Evolutionary conservation across 2,797 vertebrate species (phyloP).

Genomic region (Prionace glauca): DNA sequence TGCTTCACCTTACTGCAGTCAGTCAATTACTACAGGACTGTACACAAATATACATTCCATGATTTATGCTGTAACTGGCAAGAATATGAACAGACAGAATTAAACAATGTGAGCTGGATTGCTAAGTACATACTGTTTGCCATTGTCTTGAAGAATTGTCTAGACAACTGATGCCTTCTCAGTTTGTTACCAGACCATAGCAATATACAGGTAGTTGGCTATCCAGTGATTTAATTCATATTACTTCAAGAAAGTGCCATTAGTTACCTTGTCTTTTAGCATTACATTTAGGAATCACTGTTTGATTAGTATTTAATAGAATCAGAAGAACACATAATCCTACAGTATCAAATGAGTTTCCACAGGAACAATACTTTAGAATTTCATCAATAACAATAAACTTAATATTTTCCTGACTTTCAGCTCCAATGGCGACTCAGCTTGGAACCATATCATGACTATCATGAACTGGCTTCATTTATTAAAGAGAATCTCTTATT

Average conservation of each 20-base stretch:
- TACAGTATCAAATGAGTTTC: constrained; percentile 9
- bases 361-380: not conserved
- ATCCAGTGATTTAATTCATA: not conserved
- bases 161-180: not conserved
- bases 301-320: not conserved
- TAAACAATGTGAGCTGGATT: not conserved
- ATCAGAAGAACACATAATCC: not conserved
- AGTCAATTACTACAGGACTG: not conserved
- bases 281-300: not conserved
- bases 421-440: not conserved
- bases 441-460: constrained; percentile 5
- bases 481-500: not conserved
- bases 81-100: not conserved
- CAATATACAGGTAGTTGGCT: not conserved
- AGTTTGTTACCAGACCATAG: not conserved
- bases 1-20: not conserved
- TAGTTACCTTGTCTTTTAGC: not conserved
- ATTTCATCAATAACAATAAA: constrained; percentile 3
- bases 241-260: constrained; percentile 13
- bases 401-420: not conserved
- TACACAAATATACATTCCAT: not conserved
- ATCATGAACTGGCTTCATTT: constrained; percentile 10
- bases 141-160: not conserved
- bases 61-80: not conserved
- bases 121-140: not conserved